phyloP scores from a whole-genome alignment of 2,888 invertebrate genomes.

The Amphipoea lucens region DNA sequence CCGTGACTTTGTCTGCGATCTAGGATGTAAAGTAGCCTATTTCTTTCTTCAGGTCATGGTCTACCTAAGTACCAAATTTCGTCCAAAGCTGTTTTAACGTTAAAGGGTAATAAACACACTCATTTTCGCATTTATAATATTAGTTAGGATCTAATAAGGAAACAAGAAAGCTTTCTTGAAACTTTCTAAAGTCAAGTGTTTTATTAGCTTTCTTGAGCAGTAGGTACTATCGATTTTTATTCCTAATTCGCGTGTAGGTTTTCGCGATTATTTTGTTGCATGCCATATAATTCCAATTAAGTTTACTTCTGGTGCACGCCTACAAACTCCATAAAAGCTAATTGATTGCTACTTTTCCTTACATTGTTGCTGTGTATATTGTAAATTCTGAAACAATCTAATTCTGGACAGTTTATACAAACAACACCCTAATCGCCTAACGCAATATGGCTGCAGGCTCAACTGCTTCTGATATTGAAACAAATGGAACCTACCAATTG shows the following conservation, averaged over 20 bases:
- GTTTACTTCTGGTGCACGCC: neutral
- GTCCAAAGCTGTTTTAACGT: neutral
- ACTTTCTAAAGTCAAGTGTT: neutral
- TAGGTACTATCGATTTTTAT: neutral
- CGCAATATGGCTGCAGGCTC: neutral
- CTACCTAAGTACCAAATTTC: neutral
- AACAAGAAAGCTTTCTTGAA: neutral
- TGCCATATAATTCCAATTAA: constrained; percentile 21
- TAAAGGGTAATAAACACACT: neutral
- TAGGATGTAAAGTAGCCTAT: too few species aligned
- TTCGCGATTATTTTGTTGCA: constrained; percentile 12
- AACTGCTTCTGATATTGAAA: neutral
- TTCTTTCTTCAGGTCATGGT: neutral
- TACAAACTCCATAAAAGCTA: neutral
- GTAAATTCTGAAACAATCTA: neutral
- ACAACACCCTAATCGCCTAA: neutral
- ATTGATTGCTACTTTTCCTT: neutral
- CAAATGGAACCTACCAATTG: neutral
- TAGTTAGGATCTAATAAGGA: neutral
- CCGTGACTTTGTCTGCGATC: too few species aligned
- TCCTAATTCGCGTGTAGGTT: constrained; percentile 6
- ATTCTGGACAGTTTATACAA: constrained; percentile 5
- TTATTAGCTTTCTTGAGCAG: neutral
- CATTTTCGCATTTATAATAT: neutral
- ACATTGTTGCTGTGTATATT: neutral